phyloP scores from a whole-genome alignment of 2,888 invertebrate genomes.

The Copidosoma aretas region DNA sequence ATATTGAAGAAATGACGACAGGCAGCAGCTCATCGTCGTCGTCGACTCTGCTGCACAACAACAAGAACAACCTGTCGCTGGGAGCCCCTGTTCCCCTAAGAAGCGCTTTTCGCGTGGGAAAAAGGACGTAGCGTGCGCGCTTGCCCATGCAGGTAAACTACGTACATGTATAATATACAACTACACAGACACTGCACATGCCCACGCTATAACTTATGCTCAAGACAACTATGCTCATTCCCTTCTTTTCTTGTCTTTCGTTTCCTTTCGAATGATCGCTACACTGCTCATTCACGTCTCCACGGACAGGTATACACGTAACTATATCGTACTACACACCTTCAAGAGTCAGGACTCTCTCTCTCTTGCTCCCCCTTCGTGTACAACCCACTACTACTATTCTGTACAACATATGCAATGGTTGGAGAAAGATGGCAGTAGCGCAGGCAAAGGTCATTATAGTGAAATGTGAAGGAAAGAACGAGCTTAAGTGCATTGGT shows the following conservation, averaged over 20 bases:
- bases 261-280: constrained; percentile 20
- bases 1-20: constrained; percentile 6
- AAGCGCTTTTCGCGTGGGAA: constrained; percentile 36
- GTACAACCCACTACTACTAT: too few species aligned
- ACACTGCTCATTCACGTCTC: background rate
- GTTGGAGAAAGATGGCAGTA: too few species aligned
- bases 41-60: constrained; percentile 8
- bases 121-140: constrained; percentile 14
- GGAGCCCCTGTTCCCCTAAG: constrained; percentile 15
- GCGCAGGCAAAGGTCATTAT: too few species aligned
- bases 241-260: constrained; percentile 1
- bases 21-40: background rate
- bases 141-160: background rate
- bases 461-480: too few species aligned
- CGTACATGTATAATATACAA: background rate
- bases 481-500: too few species aligned
- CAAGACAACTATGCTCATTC: too few species aligned
- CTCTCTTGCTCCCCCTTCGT: too few species aligned
- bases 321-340: too few species aligned
- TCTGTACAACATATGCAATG: too few species aligned
- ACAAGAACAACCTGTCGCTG: constrained; percentile 36
- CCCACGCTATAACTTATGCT: background rate
- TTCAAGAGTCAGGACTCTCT: background rate
- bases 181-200: background rate
- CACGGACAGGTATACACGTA: background rate